These are phyloP conservation scores for Polypterus senegalus DNA, from an alignment of 2,113 vertebrate genomes.

Conservation along the genomic window DNA sequence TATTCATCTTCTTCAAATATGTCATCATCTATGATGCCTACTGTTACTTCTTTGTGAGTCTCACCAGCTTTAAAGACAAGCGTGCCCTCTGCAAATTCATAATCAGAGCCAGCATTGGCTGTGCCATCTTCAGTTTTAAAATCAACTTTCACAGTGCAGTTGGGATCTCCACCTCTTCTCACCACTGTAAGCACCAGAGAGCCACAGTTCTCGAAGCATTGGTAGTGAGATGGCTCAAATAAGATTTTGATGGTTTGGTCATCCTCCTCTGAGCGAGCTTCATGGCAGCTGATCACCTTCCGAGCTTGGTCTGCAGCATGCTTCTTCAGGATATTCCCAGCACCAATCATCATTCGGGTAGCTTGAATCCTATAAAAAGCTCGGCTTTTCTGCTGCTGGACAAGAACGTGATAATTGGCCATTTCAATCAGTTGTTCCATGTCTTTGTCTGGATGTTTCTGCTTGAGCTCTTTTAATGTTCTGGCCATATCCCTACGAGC, in stretches of 20 bases:
- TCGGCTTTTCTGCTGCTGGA: slow-evolving; percentile 69
- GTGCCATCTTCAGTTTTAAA: slow-evolving; percentile 67
- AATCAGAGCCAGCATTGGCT: slow-evolving; percentile 67
- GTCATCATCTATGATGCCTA: slow-evolving; percentile 69
- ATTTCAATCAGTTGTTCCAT: slow-evolving; percentile 72
- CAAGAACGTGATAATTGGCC: slow-evolving; percentile 67
- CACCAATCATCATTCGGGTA: slow-evolving; percentile 73
- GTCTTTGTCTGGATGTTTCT: slow-evolving; percentile 65
- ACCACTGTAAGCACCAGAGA: slow-evolving; percentile 53
- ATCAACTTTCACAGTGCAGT: slow-evolving; percentile 61
- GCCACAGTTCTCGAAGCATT: slow-evolving; percentile 73
- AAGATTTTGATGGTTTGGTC: slow-evolving; percentile 58
- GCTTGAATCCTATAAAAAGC: slow-evolving; percentile 74
- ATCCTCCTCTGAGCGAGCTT: slow-evolving; percentile 54
- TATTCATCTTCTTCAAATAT: slow-evolving; percentile 74
- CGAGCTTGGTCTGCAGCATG: slow-evolving; percentile 68
- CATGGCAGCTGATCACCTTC: slow-evolving; percentile 60
- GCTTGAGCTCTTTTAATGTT: slow-evolving; percentile 60
- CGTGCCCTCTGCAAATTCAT: slow-evolving; percentile 65
- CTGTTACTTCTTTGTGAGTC: slow-evolving; percentile 54
- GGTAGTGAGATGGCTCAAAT: slow-evolving; percentile 62
- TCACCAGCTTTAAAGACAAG: slow-evolving; percentile 64
- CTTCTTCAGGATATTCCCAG: slow-evolving; percentile 67
- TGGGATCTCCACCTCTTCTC: slow-evolving; percentile 52
- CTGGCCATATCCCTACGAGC: slow-evolving; percentile 60